These are phyloP conservation scores for Amphimallon solstitiale DNA, from an alignment of 2,888 invertebrate species.

Conservation along the genomic window DNA sequence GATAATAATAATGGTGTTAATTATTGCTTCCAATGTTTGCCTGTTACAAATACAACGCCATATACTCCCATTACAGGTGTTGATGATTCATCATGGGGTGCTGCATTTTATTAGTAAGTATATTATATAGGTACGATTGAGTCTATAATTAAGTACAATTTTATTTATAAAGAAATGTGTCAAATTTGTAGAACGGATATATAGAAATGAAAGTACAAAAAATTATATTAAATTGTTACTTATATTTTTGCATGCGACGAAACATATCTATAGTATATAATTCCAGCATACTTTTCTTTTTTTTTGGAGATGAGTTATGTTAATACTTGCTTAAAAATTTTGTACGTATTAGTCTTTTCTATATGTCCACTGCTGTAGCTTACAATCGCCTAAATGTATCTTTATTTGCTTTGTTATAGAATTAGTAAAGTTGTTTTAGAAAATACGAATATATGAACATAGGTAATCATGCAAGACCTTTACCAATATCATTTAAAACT, in stretches of 20 bases:
- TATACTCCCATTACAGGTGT: slow-evolving; percentile 45
- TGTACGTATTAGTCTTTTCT: no score
- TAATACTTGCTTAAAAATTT: no score
- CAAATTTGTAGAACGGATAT: no score
- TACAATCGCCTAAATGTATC: not conserved
- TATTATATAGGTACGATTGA: not conserved
- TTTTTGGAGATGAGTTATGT: no score
- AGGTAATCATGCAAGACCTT: slow-evolving; percentile 29
- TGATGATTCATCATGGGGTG: slow-evolving; percentile 54
- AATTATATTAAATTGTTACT: no score
- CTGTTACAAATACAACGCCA: slow-evolving; percentile 57
- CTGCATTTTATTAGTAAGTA: slow-evolving; percentile 63
- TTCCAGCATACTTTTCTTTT: no score
- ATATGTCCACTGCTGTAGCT: not conserved
- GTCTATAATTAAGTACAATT: not conserved
- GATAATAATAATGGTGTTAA: slow-evolving; percentile 91
- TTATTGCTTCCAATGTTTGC: slow-evolving; percentile 88
- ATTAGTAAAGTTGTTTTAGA: not conserved
- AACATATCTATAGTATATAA: no score
- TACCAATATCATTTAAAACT: slow-evolving; percentile 16
- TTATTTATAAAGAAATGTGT: no score
- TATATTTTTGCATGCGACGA: no score
- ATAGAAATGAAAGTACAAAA: no score
- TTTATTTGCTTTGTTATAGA: not conserved
- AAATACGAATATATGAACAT: not conserved